A percentile compares a stretch with the other conserved stretches of the same genome.
Evolutionary conservation across 1,140 invertebrate genomes (phyloP).

Genomic region (Ridgeia piscesae): DNA sequence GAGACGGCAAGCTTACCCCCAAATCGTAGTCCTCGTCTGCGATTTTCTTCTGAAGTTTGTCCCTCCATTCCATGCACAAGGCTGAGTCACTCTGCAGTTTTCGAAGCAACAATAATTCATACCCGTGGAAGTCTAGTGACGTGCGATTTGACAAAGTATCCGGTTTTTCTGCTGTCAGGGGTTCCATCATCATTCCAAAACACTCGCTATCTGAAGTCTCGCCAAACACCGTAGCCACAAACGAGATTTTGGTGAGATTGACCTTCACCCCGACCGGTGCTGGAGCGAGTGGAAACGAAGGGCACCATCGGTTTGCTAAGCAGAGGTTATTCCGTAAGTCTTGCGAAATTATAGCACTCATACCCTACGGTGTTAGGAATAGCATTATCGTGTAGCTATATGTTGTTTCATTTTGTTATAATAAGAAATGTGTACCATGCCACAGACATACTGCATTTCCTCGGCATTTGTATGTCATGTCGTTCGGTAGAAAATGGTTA

Average conservation of each 20-base stretch:
- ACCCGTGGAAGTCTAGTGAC: slow-evolving; percentile 42
- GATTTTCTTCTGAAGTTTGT: slow-evolving; percentile 36
- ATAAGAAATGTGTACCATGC: not conserved
- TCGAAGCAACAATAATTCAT: slow-evolving; percentile 49
- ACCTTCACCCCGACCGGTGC: not conserved
- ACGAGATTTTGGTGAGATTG: not conserved
- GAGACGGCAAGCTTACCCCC: slow-evolving; percentile 27
- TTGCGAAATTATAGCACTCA: not conserved
- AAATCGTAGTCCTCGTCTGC: slow-evolving; percentile 32
- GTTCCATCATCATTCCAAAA: not conserved
- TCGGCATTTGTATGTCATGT: not conserved
- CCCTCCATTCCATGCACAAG: slow-evolving; percentile 46
- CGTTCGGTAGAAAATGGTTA: not conserved
- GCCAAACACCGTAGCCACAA: not conserved
- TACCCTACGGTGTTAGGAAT: not conserved
- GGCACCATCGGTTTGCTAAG: slow-evolving; percentile 6
- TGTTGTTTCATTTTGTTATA: not conserved
- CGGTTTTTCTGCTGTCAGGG: not conserved
- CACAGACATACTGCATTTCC: not conserved
- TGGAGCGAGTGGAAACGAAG: not conserved
- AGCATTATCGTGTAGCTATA: not conserved
- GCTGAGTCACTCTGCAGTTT: slow-evolving; percentile 43
- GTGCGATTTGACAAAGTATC: not conserved
- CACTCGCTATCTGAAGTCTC: not conserved
- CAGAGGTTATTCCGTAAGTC: slow-evolving; percentile 9